Base-by-base conservation (phyloP, 2,888 invertebrate genomes). In the Tetropium fuscum region DNA sequence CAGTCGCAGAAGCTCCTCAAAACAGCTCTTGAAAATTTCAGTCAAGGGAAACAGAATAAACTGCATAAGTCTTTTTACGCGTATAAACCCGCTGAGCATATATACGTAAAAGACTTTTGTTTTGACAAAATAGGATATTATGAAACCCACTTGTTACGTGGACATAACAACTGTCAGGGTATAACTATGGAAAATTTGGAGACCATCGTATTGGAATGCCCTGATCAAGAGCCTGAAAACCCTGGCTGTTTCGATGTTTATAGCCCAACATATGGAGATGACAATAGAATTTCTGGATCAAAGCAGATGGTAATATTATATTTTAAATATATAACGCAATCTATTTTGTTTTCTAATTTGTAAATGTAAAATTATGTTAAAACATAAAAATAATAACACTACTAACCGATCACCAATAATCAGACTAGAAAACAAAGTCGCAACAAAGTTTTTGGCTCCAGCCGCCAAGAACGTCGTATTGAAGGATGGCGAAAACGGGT, bases 181-280 rank as follows among this genome's bases (percentile, higher is more conserved):
- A 5, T 41, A 20, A 41, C 41, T 3, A 5, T 41, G 0, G 20
- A 41, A 2, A 41, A 41, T 22, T 41, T 41, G 7, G 41, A 41
- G 11, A 41, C 22, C 7, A 16, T 41, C 1, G n/a, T 41, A 4
- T 2, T 41, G 20, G 41, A 20, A 10, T 41, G 41, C 7, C 41
- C 41, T 4, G 13, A 41, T 41, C 11, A 22, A 22, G 7, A 1
- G 3, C 41, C 41, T 11, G 22, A 22, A 20, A 41, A n/a, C 6
- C 10, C 10, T 13, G 41, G 41, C 7, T 41, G 41, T 11, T 41
- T 16, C 13, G 41, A 41, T 13, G 13, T 41, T 13, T 41, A 20
- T 13, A 22, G 41, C 8, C 41, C 41, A 13, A 11, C 7, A 11
- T 41, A 41, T 36, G 6, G 8, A 5, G 15, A 36, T 10, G 22